Percentiles rank a stretch among this genome's conserved stretches.
These are phyloP conservation scores for Emberiza fucata DNA, from an alignment of 2,113 vertebrate species.

Conservation along the genomic window DNA sequence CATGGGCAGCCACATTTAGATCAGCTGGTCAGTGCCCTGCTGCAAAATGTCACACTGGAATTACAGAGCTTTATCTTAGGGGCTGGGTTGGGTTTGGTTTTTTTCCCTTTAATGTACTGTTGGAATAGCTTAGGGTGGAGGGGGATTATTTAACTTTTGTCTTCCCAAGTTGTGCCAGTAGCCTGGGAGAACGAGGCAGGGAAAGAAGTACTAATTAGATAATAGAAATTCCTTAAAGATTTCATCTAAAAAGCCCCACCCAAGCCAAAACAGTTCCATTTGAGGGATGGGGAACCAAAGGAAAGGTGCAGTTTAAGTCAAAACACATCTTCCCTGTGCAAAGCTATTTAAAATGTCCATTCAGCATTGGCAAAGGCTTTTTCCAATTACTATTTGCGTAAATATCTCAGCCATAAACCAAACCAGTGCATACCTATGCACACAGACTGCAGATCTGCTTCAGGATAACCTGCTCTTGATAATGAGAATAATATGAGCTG, in stretches of 20 bases:
- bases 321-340: not conserved
- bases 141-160: not conserved
- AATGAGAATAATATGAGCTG: not conserved
- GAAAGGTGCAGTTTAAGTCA: not conserved
- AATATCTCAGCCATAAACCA: not conserved
- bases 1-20: not conserved
- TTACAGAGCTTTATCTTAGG: not conserved
- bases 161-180: not conserved
- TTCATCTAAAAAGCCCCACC: not conserved
- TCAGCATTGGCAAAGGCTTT: not conserved
- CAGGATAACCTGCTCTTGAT: not conserved
- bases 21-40: not conserved
- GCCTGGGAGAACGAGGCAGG: not conserved
- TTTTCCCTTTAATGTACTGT: fast-evolving
- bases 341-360: not conserved
- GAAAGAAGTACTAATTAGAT: not conserved
- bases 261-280: not conserved
- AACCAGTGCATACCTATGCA: not conserved
- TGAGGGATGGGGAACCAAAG: not conserved
- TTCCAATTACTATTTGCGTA: not conserved
- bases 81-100: not conserved
- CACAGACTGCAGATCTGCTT: not conserved
- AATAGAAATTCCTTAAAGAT: not conserved
- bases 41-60: not conserved
- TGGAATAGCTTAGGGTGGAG: not conserved